Base-by-base conservation (phyloP, 2,113 vertebrate species). In the Mormyrus lacerda region DNA sequence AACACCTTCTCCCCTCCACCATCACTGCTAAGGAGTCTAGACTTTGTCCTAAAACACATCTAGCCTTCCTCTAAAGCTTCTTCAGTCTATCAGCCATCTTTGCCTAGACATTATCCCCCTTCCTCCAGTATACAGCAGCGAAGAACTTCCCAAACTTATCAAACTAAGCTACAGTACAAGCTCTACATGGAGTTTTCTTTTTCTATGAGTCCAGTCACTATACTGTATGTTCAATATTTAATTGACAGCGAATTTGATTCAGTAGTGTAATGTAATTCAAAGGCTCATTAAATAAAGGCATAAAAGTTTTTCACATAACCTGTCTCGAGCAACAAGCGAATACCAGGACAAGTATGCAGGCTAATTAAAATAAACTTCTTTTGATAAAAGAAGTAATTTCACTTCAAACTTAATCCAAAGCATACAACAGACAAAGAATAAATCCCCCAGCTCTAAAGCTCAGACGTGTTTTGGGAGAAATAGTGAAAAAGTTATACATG, bases 211-310 rank as follows among this genome's bases (percentile, higher is more conserved):
- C 3, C 61, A 31, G 61, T 31, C 61, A 69, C n/a, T 3, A 69
- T 31, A 31, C n/a, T 69, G 10, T 10, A 69, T 69, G 31, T 31
- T 69, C n/a, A 45, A 45, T 65, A 17, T 27, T 17, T 48, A n/a
- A 44, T 47, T 88, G 8, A 31, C 44, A 47, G 55, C 35, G 87
- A 88, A 35, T 65, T 42, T 89, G 88, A 93, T 93, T 91, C 27
- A 35, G 85, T 90, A 93, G 95, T 94, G 93, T 94, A 95, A 95
- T 94, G 91, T 93, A 94, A 95, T 93, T 92, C 93, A 92, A 95
- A 93, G 91, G 93, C 94, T 95, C 93, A 96, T 95, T 95, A 96
- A 95, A 94, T 94, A 94, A 96, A 94, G 95, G 96, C 94, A 92
- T 93, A 58, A 89, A 92, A 90, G 93, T 90, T 89, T 89, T 94